Base-by-base conservation (phyloP, 2,797 vertebrate genomes). In the Xiphophorus birchmanni region DNA sequence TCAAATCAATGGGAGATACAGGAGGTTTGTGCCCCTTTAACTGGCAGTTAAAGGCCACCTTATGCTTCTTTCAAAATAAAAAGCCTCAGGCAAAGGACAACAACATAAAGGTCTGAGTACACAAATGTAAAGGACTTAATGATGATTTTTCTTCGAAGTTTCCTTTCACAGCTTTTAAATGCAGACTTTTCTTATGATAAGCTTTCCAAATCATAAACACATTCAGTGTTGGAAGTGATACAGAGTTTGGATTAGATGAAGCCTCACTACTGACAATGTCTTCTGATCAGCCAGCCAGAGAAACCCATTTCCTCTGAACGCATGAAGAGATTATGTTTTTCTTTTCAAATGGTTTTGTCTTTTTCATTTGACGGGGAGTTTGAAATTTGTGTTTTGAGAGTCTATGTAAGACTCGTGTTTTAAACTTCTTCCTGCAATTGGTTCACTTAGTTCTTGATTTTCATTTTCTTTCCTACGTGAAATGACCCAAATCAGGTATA, bases 201-300 rank as follows among this genome's bases (percentile, higher is more conserved):
- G 63, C 8, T 23, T 40, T 67, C 63, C 58, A 67, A 37, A 67
- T 8, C 35, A 21, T 67, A 37, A 67, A 67, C 2, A 40, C 18
- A 67, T 67, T 67, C 32, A 67, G 18, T 67, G 63, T 67, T 67
- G 63, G 32, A 74, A 23, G 17, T 13, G 23, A 52, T 74, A 21
- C 50, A 42, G 29, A 29, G 73, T 40, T 37, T 74, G 48, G 21
- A 54, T 74, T 40, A 74, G 37, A 37, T 54, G 50, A 32, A 74
- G 18, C 48, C 5, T 17, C 48, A 26, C 73, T 40, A 21, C 32
- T 32, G 18, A 37, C 52, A 32, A 52, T 54, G 35, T 74, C 35
- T 52, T 54, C 32, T 54, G 50, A 74, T 54, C 73, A 74, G 50
- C 50, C 73, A 56, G 35, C 73, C 48, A 74, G 35, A 56, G 48